A percentile compares a stretch with the other conserved stretches of the same genome.
Conservation (phyloP, 2,888 invertebrate genomes). For the Stenichneumon culpator region DNA sequence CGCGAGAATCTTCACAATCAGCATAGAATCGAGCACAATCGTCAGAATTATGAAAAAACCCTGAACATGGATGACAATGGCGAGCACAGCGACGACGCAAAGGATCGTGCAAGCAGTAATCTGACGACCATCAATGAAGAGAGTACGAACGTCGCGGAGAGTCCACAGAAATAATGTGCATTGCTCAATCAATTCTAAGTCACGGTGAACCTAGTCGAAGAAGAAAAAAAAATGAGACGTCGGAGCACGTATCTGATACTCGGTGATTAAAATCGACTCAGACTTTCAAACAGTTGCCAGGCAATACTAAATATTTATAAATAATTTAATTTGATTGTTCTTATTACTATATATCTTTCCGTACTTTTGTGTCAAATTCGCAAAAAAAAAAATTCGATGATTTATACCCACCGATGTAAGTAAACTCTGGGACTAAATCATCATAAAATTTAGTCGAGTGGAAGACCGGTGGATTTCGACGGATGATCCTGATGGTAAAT, state of each 20-base stretch:
- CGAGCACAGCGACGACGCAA: slow-evolving; percentile 62
- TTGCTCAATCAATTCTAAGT: slow-evolving; percentile 68
- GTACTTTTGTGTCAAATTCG: not conserved
- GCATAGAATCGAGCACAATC: slow-evolving; percentile 74
- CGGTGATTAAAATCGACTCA: slow-evolving; percentile 22
- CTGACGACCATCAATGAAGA: slow-evolving; percentile 80
- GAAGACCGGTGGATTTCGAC: not conserved
- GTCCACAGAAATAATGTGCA: slow-evolving; percentile 73
- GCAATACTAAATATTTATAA: slow-evolving; percentile 17
- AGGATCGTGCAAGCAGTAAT: slow-evolving; percentile 71
- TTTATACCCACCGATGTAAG: not conserved
- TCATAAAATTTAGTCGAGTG: not conserved
- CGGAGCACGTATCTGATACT: slow-evolving; percentile 21
- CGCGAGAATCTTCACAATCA: slow-evolving; percentile 72
- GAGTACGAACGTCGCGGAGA: slow-evolving; percentile 73
- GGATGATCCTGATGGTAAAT: not conserved
- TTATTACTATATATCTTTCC: not conserved
- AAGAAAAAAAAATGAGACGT: slow-evolving; percentile 41
- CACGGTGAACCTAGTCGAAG: slow-evolving; percentile 72
- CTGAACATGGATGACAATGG: slow-evolving; percentile 67
- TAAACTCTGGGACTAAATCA: not conserved
- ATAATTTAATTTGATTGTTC: not conserved
- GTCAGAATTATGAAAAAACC: slow-evolving; percentile 74
- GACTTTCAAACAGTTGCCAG: slow-evolving; percentile 28
- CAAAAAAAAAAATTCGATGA: not conserved